phyloP scores from a whole-genome alignment of 2,888 invertebrate species.

The Trissoscelio sp. region DNA sequence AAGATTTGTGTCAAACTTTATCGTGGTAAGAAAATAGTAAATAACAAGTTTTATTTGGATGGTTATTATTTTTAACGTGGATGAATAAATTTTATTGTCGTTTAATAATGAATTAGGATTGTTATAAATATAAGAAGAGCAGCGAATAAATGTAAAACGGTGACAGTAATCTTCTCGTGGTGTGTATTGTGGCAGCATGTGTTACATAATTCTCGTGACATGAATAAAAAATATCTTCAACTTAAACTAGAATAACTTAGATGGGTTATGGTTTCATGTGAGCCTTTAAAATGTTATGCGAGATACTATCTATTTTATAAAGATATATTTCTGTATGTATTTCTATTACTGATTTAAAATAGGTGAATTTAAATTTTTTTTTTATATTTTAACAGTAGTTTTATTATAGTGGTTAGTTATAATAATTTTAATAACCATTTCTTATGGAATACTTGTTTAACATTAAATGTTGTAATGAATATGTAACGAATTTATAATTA shows the following conservation, averaged over 20 bases:
- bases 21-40: neutral
- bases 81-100: too few relatives aligned
- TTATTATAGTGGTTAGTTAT: too few relatives aligned
- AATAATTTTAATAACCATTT: too few relatives aligned
- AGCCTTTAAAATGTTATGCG: neutral
- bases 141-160: neutral
- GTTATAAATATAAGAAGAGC: neutral
- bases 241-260: neutral
- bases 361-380: too few relatives aligned
- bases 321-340: too few relatives aligned
- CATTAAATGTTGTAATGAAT: too few relatives aligned
- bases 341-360: too few relatives aligned
- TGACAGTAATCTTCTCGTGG: neutral
- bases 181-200: conserved; percentile 1
- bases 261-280: neutral
- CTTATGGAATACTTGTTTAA: too few relatives aligned
- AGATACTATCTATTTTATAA: neutral
- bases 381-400: too few relatives aligned
- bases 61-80: neutral
- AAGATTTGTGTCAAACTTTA: neutral
- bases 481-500: too few relatives aligned
- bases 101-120: neutral
- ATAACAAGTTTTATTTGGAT: neutral
- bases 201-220: neutral
- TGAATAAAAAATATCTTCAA: conserved; percentile 10